These are phyloP conservation scores for Synaphobranchus kaupii DNA, from an alignment of 2,797 vertebrate species.

Conservation along the genomic window DNA sequence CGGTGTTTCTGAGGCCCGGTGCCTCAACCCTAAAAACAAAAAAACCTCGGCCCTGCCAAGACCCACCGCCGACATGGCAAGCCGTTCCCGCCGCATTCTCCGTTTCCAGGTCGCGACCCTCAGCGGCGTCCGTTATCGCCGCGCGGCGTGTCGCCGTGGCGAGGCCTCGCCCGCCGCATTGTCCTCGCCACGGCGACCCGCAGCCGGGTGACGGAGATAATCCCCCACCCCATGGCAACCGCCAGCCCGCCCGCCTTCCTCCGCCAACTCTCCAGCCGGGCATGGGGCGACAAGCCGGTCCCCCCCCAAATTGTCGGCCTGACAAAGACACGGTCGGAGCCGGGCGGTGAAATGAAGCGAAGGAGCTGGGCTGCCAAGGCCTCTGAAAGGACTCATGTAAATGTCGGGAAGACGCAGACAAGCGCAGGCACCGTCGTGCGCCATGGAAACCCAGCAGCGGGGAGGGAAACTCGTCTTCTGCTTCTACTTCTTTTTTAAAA, in stretches of 20 bases:
- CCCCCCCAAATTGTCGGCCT: not conserved
- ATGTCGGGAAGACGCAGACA: not conserved
- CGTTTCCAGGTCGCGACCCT: conserved; percentile 23
- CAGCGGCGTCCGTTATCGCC: conserved; percentile 6
- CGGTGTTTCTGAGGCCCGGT: not conserved
- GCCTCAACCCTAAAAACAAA: not conserved
- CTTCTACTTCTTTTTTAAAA: not conserved
- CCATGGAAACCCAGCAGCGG: not conserved
- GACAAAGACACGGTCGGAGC: not conserved
- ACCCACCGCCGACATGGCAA: conserved; percentile 7
- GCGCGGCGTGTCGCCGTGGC: not conserved
- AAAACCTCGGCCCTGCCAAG: not conserved
- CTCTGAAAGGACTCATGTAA: not conserved
- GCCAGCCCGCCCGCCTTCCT: conserved; percentile 4
- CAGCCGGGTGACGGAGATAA: not conserved
- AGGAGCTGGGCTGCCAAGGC: not conserved
- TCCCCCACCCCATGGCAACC: conserved; percentile 10
- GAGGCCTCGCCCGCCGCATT: not conserved
- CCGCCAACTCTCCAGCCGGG: not conserved
- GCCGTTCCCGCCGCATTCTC: not conserved
- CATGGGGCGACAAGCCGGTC: not conserved
- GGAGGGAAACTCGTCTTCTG: not conserved
- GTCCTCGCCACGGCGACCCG: not conserved
- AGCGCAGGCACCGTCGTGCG: not conserved
- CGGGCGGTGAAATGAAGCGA: too few species aligned